Conservation (phyloP, 2,797 vertebrate species). For the Graptemys geographica region DNA sequence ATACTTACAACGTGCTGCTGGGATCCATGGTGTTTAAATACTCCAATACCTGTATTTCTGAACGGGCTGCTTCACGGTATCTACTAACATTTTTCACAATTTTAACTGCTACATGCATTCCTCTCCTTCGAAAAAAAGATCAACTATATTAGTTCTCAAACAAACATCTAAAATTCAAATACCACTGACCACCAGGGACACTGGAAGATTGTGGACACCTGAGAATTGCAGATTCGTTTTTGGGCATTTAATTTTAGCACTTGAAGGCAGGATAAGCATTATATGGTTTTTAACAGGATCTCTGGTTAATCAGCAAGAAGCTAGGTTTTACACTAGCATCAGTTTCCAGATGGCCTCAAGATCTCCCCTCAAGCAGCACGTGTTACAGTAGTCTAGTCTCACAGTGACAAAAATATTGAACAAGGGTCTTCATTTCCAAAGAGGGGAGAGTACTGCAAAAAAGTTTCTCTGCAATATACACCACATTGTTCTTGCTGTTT, state of each 20-base stretch:
- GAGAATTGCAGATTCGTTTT: neutral
- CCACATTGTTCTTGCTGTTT: neutral
- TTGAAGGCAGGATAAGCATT: neutral
- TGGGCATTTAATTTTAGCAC: neutral
- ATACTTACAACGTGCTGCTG: constrained; percentile 89
- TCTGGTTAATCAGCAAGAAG: neutral
- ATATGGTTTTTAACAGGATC: neutral
- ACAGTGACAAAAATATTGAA: neutral
- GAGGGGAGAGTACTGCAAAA: neutral
- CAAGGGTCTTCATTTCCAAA: neutral
- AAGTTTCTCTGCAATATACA: neutral
- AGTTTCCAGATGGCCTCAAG: neutral
- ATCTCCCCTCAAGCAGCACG: neutral
- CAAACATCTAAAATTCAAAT: neutral
- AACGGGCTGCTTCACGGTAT: constrained; percentile 95
- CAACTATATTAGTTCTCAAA: neutral
- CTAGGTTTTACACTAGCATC: neutral
- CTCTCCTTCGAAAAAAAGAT: constrained; percentile 82
- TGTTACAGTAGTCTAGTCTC: neutral
- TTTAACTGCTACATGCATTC: constrained; percentile 94
- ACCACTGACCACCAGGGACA: neutral
- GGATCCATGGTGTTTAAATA: constrained; percentile 91
- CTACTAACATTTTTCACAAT: constrained; percentile 98
- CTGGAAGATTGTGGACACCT: neutral
- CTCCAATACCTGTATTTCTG: constrained; percentile 95